Evolutionary conservation across 2,888 invertebrate genomes (phyloP).

Genomic region (Xestoiulus laeticollis): DNA sequence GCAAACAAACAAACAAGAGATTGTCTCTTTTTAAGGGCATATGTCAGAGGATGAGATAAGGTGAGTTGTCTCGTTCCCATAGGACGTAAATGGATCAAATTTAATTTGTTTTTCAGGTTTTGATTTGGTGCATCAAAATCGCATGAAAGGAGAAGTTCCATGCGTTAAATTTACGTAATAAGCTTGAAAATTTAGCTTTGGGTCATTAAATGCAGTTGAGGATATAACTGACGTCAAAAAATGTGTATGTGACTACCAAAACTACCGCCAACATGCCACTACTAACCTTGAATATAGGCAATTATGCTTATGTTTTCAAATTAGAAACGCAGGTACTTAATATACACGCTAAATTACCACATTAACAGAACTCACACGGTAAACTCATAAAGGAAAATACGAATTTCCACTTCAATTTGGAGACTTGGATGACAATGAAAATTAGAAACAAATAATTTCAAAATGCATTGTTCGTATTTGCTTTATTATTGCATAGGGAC

Average conservation of each 20-base stretch:
- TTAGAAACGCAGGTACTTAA: slow-evolving; percentile 15
- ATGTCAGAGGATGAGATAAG: too few species aligned
- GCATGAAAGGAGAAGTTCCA: too few species aligned
- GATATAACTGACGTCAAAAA: background rate
- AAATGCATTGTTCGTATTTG: background rate
- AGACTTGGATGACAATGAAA: background rate
- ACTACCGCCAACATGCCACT: background rate
- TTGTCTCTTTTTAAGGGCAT: too few species aligned
- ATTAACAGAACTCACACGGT: background rate
- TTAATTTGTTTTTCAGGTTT: too few species aligned
- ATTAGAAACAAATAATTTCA: background rate
- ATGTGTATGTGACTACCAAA: background rate
- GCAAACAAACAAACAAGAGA: too few species aligned
- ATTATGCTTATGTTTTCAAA: background rate
- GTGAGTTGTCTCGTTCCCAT: too few species aligned
- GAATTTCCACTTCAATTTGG: background rate
- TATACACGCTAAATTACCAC: background rate
- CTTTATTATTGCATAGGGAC: background rate
- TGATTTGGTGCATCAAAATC: too few species aligned
- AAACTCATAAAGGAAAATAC: background rate
- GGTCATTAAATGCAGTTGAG: background rate
- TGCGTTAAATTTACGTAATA: too few species aligned
- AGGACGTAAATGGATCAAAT: too few species aligned
- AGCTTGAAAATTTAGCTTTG: background rate
- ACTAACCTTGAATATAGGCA: background rate